Percentiles rank a stretch among this genome's conserved stretches.
Conservation (phyloP, 1,140 invertebrate species). For the Orchestia grillus region DNA sequence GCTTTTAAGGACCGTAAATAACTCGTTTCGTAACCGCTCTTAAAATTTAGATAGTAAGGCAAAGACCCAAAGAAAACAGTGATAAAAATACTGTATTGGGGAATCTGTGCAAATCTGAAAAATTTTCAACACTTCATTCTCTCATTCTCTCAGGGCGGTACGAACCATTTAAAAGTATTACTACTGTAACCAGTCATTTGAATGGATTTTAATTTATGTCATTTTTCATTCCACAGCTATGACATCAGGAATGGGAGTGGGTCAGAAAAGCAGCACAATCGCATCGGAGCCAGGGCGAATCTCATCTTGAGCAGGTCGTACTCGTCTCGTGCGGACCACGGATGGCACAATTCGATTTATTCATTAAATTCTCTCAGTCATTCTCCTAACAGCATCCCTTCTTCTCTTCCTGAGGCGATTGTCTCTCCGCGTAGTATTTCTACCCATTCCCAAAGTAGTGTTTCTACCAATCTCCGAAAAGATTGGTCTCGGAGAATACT, state of each 20-base stretch:
- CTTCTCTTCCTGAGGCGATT: neutral
- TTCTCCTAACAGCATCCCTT: neutral
- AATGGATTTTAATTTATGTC: neutral
- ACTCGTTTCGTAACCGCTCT: no score
- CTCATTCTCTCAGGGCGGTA: no score
- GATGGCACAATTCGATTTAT: neutral
- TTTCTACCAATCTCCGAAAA: neutral
- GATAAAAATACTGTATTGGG: no score
- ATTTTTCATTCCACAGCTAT: neutral
- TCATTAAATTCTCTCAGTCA: neutral
- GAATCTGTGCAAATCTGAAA: no score
- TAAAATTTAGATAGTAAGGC: no score
- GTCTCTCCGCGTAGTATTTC: neutral
- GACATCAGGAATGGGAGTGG: conserved; percentile 48
- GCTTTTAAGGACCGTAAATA: no score
- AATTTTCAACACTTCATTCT: no score
- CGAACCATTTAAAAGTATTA: no score
- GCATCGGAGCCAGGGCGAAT: conserved; percentile 10
- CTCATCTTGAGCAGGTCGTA: neutral
- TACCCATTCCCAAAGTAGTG: neutral
- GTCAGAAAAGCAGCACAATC: conserved; percentile 30
- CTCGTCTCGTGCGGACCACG: neutral
- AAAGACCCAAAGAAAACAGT: no score
- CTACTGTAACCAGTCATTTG: no score
- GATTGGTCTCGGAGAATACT: neutral